Evolutionary conservation across 2,888 invertebrate genomes (phyloP), one percentile per base, ranked within the genome.

Genomic region (Brachyptera putata): DNA sequence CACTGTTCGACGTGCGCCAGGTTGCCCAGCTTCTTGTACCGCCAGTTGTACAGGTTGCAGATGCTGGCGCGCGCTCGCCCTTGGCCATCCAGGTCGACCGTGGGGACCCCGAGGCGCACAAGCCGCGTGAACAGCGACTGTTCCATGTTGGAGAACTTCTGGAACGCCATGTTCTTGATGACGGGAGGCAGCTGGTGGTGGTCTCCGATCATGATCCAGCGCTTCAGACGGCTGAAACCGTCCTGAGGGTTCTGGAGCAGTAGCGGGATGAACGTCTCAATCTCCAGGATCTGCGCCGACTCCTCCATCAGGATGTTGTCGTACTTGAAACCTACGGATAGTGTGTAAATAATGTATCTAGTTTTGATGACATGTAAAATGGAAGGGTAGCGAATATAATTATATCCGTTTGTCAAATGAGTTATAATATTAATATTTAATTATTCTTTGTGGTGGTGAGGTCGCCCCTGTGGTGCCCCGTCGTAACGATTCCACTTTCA

Each of bases 201-300:
- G 77, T 92, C 98, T 0, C 99, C 99, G 70, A 99, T 99, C 99
- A 99, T 99, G 68, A 99, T 97, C 98, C 99, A 99, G 14, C 99
- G 83, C 76, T 99, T 99, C 62, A 99, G 79, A 0, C 98, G 83
- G 71, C 95, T 97, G 67, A 87, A 88, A 0, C 96, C 97, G 73
- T 99, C 96, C 73, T 96, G 87, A 0, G 98, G 97, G 76, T 98
- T 98, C 79, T 99, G 99, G n/a, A 99, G 81, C 1, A 99, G 80
- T 13, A 99, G 80, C 0, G 99, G 99, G 68, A 99, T 99, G 74
- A 99, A 99, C 0, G 99, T 99, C 77, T 99, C 99, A 63, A 99
- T 99, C 77, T 99, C 99, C 39, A 99, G 79, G 70, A 99, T 99
- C 76, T 99, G 99, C 0, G 98, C 99, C 0, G 98, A 86, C 75